Evolutionary conservation across 1,140 invertebrate species (phyloP), one percentile per base, ranked within the genome.

Genomic region (Augochlora pura): DNA sequence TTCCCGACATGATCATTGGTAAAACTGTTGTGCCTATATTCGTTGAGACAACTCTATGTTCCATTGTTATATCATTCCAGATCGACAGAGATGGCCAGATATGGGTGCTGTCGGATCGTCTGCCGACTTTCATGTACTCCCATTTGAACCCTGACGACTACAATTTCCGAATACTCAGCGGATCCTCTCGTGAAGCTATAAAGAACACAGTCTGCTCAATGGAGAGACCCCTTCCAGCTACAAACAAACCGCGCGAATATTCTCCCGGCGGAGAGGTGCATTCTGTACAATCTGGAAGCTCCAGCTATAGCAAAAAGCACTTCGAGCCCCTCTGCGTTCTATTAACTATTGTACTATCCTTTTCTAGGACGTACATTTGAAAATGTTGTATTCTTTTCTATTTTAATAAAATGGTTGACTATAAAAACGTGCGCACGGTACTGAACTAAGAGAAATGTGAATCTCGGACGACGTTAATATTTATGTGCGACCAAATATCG

Each of bases 111-210:
- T 96, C 96, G 0, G 96, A 97, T 89, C 94, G 94, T 80, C 88
- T 97, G 67, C 96, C 96, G 1, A 91, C 94, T 39, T 96, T 96
- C 89, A 95, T 96, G 93, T 96, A 97, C 82, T 93, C 93, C 1
- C 92, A 94, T 39, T 88, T 97, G 54, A 93, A 96, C 88, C 87
- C 91, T 0, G 92, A 94, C 2, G 95, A 96, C 46, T 94, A 96
- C 8, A 97, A 97, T 86, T 97, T 96, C 84, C 94, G 96, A 77
- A 94, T 97, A 73, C 93, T 97, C 27, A 95, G 93, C 4, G 95
- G 95, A 7, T 94, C 94, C 0, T 94, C 96, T 0, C 84, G 94
- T 2, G 95, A 96, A 38, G 95, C 95, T 5, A 95, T 97, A 16
- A 94, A 94, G 73, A 94, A 95, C 12, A 97, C 96, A 0, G 94